phyloP scores from a whole-genome alignment of 1,140 invertebrate genomes.

The Periplaneta americana region DNA sequence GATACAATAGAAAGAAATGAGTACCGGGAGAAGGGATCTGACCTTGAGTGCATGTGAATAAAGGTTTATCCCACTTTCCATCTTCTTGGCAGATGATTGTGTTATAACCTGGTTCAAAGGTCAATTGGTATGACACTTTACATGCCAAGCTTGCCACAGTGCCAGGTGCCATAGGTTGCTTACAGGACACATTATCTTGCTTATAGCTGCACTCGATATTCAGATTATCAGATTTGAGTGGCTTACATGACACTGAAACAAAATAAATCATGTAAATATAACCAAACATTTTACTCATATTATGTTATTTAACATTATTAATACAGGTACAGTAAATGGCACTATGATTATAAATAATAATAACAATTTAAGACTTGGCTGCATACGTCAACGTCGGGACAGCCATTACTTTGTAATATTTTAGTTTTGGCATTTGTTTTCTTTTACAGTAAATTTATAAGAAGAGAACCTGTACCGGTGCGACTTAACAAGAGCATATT shows the following conservation, averaged over 20 bases:
- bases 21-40: background rate
- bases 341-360: no score
- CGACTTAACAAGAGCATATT: no score
- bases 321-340: no score
- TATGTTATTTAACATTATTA: no score
- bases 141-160: slow-evolving; percentile 28
- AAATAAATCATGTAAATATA: background rate
- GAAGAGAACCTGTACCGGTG: no score
- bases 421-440: no score
- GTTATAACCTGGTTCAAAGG: slow-evolving; percentile 28
- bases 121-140: slow-evolving; percentile 29
- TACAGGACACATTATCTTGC: slow-evolving; percentile 24
- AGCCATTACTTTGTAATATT: no score
- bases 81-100: slow-evolving; percentile 26
- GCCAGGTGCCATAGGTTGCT: slow-evolving; percentile 21
- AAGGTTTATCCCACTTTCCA: slow-evolving; percentile 24
- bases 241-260: slow-evolving; percentile 23
- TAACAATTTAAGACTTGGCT: no score
- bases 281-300: no score
- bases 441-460: no score
- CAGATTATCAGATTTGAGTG: slow-evolving; percentile 24
- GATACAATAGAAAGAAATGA: background rate
- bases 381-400: no score
- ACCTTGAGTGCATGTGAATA: slow-evolving; percentile 30
- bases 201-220: slow-evolving; percentile 26